Base-by-base conservation (phyloP, 1,140 invertebrate species). In the Apis cerana region DNA sequence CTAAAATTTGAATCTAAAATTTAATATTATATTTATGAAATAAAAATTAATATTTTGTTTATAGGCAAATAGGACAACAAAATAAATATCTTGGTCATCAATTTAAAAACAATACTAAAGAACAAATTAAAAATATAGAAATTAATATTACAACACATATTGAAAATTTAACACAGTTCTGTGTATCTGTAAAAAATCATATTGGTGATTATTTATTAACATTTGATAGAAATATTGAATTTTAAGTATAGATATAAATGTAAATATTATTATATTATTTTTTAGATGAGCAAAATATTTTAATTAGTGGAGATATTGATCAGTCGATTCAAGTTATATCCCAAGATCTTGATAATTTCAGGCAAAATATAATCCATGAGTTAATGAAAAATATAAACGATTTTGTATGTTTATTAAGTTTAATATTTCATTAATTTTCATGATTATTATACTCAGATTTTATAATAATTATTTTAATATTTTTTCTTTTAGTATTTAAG, bases 1-100 rank as follows among this genome's bases (percentile, higher is more conserved):
- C n/a, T n/a, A n/a, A n/a, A n/a, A n/a, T n/a, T 12, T 9, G 9
- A 52, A 74, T 23, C 1, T 48, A 15, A 4, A 75, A 27, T 52
- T 8, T 54, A 11, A 59, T 48, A 69, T 23, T 78, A 48, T 76
- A n/a, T 2, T 27, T 70, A 88, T 52, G 50, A 52, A 89, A 87
- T 81, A 77, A 89, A 61, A 80, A 91, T 75, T 91, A 64, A 92
- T 91, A 15, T 74, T 61, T 72, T 21, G 43, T 17, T 94, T 93
- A 88, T 87, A 89, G 92, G 89, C 50, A 88, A 91, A 83, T 95
- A 91, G 70, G 89, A 92, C 84, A 94, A 92, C 86, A 85, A 91
- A 85, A 89, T 83, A 82, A n/a, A 23, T 52, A 10, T 80, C 86
- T 94, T 68, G 86, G 90, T 65, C 87, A 92, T 79, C 87, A 93